These are phyloP conservation scores for Drosophila nigritarsus DNA, from an alignment of 2,888 invertebrate genomes.

Conservation along the genomic window DNA sequence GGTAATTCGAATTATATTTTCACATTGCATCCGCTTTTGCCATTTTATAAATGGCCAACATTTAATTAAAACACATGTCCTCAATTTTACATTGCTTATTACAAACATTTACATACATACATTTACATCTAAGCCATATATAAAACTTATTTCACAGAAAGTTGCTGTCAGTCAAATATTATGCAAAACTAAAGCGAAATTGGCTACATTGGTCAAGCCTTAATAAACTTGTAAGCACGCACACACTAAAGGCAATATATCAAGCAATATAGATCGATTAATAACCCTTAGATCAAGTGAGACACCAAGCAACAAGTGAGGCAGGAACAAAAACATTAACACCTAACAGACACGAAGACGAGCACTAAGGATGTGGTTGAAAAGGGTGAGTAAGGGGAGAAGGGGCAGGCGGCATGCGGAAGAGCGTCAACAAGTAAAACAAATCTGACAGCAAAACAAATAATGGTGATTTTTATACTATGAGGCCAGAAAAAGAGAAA, in stretches of 20 bases:
- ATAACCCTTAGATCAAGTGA: slow-evolving; percentile 43
- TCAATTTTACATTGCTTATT: neutral
- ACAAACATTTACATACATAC: neutral
- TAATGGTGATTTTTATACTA: slow-evolving; percentile 69
- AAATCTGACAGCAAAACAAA: slow-evolving; percentile 79
- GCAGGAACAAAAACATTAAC: slow-evolving; percentile 50
- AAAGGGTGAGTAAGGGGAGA: neutral
- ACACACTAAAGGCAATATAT: slow-evolving; percentile 38
- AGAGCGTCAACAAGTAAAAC: slow-evolving; percentile 75
- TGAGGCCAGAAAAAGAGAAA: slow-evolving; percentile 30
- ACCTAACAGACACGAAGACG: slow-evolving; percentile 49
- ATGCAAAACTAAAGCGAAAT: neutral
- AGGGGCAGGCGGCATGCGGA: neutral
- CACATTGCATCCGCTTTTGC: fast-evolving
- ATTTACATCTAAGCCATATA: neutral
- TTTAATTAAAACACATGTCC: no score
- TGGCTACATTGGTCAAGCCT: neutral
- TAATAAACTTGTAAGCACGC: slow-evolving; percentile 30
- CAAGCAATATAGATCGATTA: slow-evolving; percentile 51
- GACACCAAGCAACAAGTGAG: slow-evolving; percentile 13
- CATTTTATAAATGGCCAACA: neutral
- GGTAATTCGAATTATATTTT: neutral
- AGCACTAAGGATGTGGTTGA: slow-evolving; percentile 1
- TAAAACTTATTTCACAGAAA: neutral
- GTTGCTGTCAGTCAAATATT: neutral